phyloP scores from a whole-genome alignment of 1,140 invertebrate species.

The Zaprionus nigranus region DNA sequence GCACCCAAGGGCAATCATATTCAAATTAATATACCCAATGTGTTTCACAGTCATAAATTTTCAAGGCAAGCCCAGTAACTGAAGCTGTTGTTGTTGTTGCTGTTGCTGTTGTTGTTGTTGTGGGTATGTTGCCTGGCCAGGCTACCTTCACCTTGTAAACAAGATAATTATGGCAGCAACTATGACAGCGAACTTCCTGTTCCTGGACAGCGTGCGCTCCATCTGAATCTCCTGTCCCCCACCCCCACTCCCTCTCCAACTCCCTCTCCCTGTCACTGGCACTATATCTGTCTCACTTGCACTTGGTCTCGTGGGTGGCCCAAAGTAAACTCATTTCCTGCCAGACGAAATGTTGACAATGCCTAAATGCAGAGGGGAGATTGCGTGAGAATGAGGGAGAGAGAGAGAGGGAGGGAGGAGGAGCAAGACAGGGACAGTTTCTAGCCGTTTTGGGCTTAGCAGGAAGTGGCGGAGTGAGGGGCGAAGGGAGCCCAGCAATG shows the following conservation, averaged over 20 bases:
- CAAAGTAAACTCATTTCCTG: conserved; percentile 80
- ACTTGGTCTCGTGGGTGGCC: conserved; percentile 25
- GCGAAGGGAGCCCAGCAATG: conserved; percentile 9
- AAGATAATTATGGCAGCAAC: conserved; percentile 83
- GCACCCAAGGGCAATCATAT: conserved; percentile 74
- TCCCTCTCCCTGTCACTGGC: neutral
- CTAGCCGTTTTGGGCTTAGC: conserved; percentile 34
- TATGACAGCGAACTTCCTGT: conserved; percentile 81
- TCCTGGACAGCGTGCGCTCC: conserved; percentile 38
- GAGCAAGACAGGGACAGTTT: neutral
- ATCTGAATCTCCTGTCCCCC: neutral
- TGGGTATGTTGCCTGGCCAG: conserved; percentile 33
- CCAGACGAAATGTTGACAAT: conserved; percentile 76
- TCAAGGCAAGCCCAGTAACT: conserved; percentile 41
- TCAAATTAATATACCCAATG: conserved; percentile 83
- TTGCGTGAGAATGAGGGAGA: neutral
- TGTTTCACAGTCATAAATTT: conserved; percentile 80
- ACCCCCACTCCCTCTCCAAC: neutral
- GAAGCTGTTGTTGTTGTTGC: conserved; percentile 20
- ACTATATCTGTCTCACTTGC: neutral
- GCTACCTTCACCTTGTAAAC: conserved; percentile 81
- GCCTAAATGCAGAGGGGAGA: conserved; percentile 24
- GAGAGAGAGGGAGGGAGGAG: neutral
- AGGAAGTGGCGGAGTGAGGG: conserved; percentile 40
- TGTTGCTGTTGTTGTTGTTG: conserved; percentile 30